These are phyloP conservation scores for Mamestra configurata DNA, from an alignment of 1,140 invertebrate species.

Conservation along the genomic window DNA sequence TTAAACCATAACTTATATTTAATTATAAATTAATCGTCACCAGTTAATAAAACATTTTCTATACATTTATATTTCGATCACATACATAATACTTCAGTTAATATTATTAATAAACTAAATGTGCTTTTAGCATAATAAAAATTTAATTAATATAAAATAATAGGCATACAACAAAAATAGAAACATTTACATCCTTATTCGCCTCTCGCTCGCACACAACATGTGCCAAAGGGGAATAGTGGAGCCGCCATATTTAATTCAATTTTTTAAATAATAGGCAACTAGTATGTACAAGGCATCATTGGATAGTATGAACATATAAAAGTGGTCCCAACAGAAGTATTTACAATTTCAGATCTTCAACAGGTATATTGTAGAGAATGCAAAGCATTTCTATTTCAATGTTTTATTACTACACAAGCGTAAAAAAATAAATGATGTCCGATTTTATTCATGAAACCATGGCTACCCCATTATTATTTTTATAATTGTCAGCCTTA, in stretches of 20 bases:
- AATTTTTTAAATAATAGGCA: background rate
- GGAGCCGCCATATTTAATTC: background rate
- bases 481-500: no score
- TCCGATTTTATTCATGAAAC: no score
- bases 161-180: background rate
- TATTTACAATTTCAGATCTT: constrained; percentile 1
- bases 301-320: background rate
- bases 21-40: constrained; percentile 37
- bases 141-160: background rate
- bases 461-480: no score
- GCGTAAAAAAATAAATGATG: no score
- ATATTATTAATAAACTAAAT: constrained; percentile 30
- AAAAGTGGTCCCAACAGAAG: constrained; percentile 11
- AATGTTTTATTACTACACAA: no score
- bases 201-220: background rate
- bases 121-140: constrained; percentile 34
- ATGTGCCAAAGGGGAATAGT: background rate
- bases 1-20: constrained; percentile 40
- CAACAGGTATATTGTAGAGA: no score
- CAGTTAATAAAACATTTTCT: constrained; percentile 37
- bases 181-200: no score
- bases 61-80: constrained; percentile 40
- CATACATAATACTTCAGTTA: constrained; percentile 47
- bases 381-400: no score
- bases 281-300: background rate